Evolutionary conservation across 2,888 invertebrate species (phyloP), one percentile per base, ranked within the genome.

Genomic region (Meandrusa payeni): DNA sequence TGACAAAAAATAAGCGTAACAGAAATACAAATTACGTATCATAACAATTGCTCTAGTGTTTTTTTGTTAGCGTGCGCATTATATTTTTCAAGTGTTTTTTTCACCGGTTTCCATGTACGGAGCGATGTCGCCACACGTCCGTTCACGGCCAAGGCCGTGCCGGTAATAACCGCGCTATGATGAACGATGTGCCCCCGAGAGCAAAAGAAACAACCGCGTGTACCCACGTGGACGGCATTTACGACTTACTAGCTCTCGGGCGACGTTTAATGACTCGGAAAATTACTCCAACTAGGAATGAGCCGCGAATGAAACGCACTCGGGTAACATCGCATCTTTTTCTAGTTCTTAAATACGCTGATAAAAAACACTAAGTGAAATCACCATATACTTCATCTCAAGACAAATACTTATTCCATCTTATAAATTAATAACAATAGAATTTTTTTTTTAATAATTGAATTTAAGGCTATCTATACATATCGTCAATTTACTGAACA

Each of bases 121-220:
- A 23, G 31, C 19, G 23, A 3, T 32, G 32, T 43, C 64, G 60
- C 61, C 56, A 64, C 66, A 59, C 78, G 81, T 72, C 73, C 82
- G 83, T 82, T 85, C 87, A 86, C 80, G 82, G 86, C 76, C 86
- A 87, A 87, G 86, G 86, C 76, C 86, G 77, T 69, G 64, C 60
- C 69, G 69, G 80, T 76, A 82, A 83, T 83, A 59, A 80, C 78
- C 72, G 72, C 61, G 75, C 74, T 71, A 78, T 81, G 79, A 82
- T 69, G 73, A 73, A 76, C 73, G 76, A 77, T 69, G 76, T 78
- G 79, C 76, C 71, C 62, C 69, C 64, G 67, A 63, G 66, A 68
- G 57, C 61, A 73, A 46, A 48, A n/a, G n/a, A 47, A 43, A 37
- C 41, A 58, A 58, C 46, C 47, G 46, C 28, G 27, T 29, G 28